phyloP scores from a whole-genome alignment of 2,113 vertebrate genomes.

The Suncus etruscus region DNA sequence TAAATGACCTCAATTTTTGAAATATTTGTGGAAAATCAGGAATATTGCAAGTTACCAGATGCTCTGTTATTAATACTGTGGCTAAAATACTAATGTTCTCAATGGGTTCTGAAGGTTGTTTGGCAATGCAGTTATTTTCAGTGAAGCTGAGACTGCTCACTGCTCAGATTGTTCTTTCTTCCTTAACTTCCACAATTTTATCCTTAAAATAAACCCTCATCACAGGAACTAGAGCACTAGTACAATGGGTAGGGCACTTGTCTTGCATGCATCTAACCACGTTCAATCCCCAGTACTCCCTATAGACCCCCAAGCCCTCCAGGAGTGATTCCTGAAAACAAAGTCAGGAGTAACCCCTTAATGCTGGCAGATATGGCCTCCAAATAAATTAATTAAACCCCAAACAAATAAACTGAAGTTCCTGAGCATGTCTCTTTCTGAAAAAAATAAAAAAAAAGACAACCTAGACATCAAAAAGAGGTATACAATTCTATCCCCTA shows the following conservation, averaged over 20 bases:
- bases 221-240: too few species aligned
- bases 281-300: too few species aligned
- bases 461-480: background rate
- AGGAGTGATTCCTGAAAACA: too few species aligned
- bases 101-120: background rate
- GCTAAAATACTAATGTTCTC: background rate
- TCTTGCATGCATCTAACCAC: too few species aligned
- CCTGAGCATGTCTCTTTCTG: background rate
- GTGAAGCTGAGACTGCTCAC: background rate
- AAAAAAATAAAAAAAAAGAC: background rate
- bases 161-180: background rate
- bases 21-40: background rate
- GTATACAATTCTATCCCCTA: background rate
- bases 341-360: too few species aligned
- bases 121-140: background rate
- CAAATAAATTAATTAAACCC: too few species aligned
- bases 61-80: background rate
- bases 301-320: too few species aligned
- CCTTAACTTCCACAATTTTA: background rate
- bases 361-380: too few species aligned
- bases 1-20: too few species aligned
- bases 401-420: background rate
- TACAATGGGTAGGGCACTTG: too few species aligned
- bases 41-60: background rate
- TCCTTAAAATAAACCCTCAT: slow-evolving; percentile 3